A percentile compares a stretch with the other conserved stretches of the same genome.
These are phyloP conservation scores for Eudyptes chrysolophus DNA, from an alignment of 2,113 vertebrate genomes.

Conservation along the genomic window DNA sequence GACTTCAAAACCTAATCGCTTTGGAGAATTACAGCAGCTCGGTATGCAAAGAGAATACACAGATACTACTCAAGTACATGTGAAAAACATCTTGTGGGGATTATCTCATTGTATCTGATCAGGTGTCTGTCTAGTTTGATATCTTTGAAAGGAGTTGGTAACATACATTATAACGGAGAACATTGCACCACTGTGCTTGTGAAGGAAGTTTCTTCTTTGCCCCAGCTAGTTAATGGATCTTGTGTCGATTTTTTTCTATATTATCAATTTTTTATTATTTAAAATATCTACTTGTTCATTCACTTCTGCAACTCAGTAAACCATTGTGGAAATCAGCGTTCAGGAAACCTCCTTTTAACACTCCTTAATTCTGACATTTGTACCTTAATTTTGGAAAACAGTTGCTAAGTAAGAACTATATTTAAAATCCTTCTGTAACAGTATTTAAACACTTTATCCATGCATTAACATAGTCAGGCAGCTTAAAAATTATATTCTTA, in stretches of 20 bases:
- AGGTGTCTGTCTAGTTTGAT: background rate
- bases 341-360: background rate
- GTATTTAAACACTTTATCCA: background rate
- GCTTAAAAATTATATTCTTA: slow-evolving; percentile 22
- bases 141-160: background rate
- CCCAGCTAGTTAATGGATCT: background rate
- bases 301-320: background rate
- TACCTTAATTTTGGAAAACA: slow-evolving; percentile 16
- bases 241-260: background rate
- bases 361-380: background rate
- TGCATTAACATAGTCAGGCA: background rate
- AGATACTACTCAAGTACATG: background rate
- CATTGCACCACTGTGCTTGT: background rate
- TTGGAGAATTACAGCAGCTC: background rate
- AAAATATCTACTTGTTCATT: background rate
- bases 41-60: background rate
- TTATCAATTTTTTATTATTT: background rate
- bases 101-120: background rate
- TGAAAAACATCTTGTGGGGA: background rate
- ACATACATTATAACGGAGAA: background rate
- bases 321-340: background rate
- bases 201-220: background rate
- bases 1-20: background rate
- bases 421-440: background rate
- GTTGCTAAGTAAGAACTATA: background rate